phyloP scores from a whole-genome alignment of 2,797 vertebrate genomes.

The Manis pentadactyla region DNA sequence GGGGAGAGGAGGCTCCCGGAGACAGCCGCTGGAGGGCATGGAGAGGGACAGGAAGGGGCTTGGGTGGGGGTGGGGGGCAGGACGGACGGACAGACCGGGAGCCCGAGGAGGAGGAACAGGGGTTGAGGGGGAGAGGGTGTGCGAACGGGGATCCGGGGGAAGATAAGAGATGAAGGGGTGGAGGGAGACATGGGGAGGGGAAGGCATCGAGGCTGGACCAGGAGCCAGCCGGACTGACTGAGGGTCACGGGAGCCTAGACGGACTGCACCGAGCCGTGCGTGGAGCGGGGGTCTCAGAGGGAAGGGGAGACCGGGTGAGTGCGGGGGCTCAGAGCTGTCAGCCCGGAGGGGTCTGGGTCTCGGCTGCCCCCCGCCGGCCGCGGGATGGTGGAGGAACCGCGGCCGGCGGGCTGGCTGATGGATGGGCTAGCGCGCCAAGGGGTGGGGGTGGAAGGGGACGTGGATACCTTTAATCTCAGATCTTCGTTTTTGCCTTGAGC shows the following conservation, averaged over 20 bases:
- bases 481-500: slow-evolving; percentile 59
- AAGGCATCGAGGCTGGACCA: slow-evolving; percentile 16
- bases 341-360: slow-evolving; percentile 26
- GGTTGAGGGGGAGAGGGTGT: slow-evolving; percentile 19
- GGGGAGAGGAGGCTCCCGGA: slow-evolving; percentile 48
- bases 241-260: slow-evolving; percentile 52
- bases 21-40: slow-evolving; percentile 40
- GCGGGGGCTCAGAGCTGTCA: slow-evolving; percentile 54
- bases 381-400: slow-evolving; percentile 14
- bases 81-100: slow-evolving; percentile 10
- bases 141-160: neutral
- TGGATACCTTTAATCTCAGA: slow-evolving; percentile 43
- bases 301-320: slow-evolving; percentile 63
- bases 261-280: slow-evolving; percentile 53
- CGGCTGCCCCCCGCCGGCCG: slow-evolving; percentile 41
- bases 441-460: neutral
- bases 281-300: slow-evolving; percentile 43
- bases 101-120: neutral
- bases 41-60: slow-evolving; percentile 58
- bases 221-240: slow-evolving; percentile 24
- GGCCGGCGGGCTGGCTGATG: slow-evolving; percentile 42
- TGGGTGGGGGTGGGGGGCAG: slow-evolving; percentile 63
- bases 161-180: neutral
- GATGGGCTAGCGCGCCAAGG: slow-evolving; percentile 46
- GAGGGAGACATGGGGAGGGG: slow-evolving; percentile 29